These are phyloP conservation scores for Nymphalis io DNA, from an alignment of 1,140 invertebrate genomes.

Conservation along the genomic window DNA sequence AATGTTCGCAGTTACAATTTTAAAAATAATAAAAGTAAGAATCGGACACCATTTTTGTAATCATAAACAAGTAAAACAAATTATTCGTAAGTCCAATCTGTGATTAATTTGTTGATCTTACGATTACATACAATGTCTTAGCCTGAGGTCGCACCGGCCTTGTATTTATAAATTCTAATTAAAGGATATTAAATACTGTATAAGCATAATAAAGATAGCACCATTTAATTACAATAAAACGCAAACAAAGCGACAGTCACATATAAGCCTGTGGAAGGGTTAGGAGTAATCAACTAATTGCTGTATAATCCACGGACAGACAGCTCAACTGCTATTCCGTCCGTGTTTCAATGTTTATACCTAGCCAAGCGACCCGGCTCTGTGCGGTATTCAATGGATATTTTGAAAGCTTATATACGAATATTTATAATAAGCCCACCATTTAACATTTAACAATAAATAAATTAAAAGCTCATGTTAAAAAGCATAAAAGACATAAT, in stretches of 20 bases:
- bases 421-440: too few species aligned
- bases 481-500: too few species aligned
- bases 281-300: conserved; percentile 43
- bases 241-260: conserved; percentile 21
- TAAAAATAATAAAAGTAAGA: too few species aligned
- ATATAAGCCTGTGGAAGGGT: conserved; percentile 33
- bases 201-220: neutral
- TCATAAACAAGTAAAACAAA: too few species aligned
- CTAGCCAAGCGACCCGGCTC: neutral
- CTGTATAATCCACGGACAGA: conserved; percentile 34
- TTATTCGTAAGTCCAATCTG: too few species aligned
- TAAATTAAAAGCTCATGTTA: neutral
- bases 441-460: neutral
- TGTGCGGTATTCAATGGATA: neutral
- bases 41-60: too few species aligned
- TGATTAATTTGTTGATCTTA: too few species aligned
- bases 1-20: too few species aligned
- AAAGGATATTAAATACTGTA: neutral
- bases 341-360: neutral
- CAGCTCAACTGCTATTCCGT: conserved; percentile 7
- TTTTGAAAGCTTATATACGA: neutral
- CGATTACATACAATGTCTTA: too few species aligned
- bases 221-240: conserved; percentile 19
- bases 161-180: neutral
- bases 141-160: too few species aligned